Conservation (phyloP, 1,140 invertebrate genomes). For the Drosophila repleta region DNA sequence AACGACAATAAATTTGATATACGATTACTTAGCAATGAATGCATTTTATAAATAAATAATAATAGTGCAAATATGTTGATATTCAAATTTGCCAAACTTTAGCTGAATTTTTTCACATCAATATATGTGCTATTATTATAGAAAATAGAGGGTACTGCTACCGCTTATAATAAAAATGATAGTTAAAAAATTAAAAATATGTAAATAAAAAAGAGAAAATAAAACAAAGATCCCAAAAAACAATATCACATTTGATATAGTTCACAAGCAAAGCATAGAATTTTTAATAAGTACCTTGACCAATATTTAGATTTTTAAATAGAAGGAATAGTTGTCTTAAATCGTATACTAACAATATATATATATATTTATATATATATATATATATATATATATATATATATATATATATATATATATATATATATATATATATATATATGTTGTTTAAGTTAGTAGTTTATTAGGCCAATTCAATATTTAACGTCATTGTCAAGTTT, state of each 20-base stretch:
- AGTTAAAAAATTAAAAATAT: not conserved
- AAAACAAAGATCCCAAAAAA: conserved; percentile 16
- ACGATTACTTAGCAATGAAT: conserved; percentile 43
- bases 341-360: not conserved
- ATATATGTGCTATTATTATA: conserved; percentile 12
- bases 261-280: not conserved
- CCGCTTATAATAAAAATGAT: not conserved
- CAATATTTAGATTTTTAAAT: not conserved
- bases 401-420: not conserved
- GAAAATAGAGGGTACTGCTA: not conserved
- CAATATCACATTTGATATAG: conserved; percentile 3
- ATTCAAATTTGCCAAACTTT: not conserved
- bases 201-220: not conserved
- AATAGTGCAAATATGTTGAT: conserved; percentile 14
- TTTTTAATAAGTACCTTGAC: conserved; percentile 10
- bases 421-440: not conserved
- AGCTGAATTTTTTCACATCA: conserved; percentile 10
- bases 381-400: not conserved
- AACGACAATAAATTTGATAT: conserved; percentile 61
- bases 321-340: not conserved
- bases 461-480: too few species aligned
- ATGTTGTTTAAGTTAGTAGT: too few species aligned
- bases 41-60: conserved; percentile 21
- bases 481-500: too few species aligned
- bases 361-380: not conserved